Evolutionary conservation across 2,888 invertebrate genomes (phyloP).

Genomic region (Polyploca ridens): DNA sequence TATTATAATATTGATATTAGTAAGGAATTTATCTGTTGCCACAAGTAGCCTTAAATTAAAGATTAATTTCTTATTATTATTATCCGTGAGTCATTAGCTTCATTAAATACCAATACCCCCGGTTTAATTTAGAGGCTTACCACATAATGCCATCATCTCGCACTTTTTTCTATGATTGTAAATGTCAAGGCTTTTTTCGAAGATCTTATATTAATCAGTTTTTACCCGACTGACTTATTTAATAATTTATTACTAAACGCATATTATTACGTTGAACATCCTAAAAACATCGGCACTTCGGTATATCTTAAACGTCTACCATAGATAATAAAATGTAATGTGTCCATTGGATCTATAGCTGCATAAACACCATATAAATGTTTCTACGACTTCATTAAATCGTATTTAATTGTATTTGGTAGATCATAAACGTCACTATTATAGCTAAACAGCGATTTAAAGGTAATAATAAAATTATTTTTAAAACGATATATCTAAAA

Average conservation of each 20-base stretch:
- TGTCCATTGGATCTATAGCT: neutral
- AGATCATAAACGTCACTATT: neutral
- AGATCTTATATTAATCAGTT: neutral
- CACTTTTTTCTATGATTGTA: neutral
- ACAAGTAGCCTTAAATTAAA: no score
- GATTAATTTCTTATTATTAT: no score
- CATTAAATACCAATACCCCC: no score
- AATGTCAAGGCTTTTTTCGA: neutral
- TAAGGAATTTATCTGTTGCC: no score
- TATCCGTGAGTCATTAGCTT: no score
- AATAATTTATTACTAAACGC: no score
- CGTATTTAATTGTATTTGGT: neutral
- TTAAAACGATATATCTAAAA: neutral
- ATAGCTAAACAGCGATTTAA: no score
- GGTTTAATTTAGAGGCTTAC: neutral
- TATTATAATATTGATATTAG: no score
- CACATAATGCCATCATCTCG: neutral
- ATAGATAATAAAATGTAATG: neutral
- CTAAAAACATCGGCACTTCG: neutral
- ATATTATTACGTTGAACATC: neutral
- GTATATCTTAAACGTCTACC: neutral
- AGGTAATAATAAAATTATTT: neutral
- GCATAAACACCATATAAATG: neutral
- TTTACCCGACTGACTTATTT: no score
- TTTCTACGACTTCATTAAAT: neutral